A percentile compares a stretch with the other conserved stretches of the same genome.
These are phyloP conservation scores for Netelia inedita DNA, from an alignment of 2,888 invertebrate genomes.

Conservation along the genomic window DNA sequence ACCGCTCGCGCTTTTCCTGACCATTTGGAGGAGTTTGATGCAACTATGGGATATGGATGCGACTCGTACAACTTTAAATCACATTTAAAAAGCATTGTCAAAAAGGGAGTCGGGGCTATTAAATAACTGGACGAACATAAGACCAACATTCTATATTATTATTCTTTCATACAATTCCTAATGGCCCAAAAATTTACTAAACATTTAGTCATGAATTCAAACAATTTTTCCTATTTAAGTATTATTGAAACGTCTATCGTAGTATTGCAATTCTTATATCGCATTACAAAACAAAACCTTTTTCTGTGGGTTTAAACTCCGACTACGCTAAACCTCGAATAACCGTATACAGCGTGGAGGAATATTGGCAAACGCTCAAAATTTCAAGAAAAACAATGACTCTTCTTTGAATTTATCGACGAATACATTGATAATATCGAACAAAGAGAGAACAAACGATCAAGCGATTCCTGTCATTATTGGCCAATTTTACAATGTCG, in stretches of 20 bases:
- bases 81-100: constrained; percentile 62
- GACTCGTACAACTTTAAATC: constrained; percentile 66
- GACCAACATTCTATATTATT: constrained; percentile 3
- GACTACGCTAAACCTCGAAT: neutral
- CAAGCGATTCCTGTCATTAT: constrained; percentile 54
- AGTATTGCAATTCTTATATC: neutral
- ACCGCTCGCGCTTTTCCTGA: constrained; percentile 73
- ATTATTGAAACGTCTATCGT: constrained; percentile 1
- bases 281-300: neutral
- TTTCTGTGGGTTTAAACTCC: neutral
- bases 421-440: constrained; percentile 33
- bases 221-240: neutral
- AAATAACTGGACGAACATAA: constrained; percentile 9
- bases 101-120: constrained; percentile 30
- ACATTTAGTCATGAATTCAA: neutral
- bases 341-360: neutral
- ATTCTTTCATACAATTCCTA: neutral
- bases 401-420: constrained; percentile 14
- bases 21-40: constrained; percentile 71
- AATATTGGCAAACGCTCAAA: neutral
- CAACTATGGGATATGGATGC: constrained; percentile 66
- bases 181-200: neutral
- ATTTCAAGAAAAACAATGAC: constrained; percentile 19
- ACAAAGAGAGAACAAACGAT: constrained; percentile 59
- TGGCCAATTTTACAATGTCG: constrained; percentile 45